phyloP scores from a whole-genome alignment of 92 coral and sea anemone genomes.

The Virgularia gustaviana region DNA sequence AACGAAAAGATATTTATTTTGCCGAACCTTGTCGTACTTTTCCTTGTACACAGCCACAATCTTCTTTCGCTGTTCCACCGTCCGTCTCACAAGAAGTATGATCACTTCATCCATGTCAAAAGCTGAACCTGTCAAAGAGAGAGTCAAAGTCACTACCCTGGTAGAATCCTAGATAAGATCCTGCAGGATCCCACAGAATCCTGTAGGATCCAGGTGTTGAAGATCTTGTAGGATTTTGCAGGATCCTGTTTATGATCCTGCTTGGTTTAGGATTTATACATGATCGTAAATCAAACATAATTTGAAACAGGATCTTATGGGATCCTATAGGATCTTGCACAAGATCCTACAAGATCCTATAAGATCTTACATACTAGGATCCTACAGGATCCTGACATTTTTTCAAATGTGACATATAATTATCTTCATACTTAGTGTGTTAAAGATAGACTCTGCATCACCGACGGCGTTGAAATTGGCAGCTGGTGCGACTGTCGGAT shows the following conservation, averaged over 20 bases:
- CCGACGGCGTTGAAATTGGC: conserved; percentile 7
- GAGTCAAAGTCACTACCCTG: not conserved
- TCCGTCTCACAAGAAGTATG: conserved; percentile 20
- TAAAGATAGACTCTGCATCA: conserved; percentile 23
- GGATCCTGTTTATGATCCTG: too few relatives aligned
- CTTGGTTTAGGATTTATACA: too few relatives aligned
- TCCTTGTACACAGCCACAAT: not conserved
- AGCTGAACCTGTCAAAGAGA: conserved; percentile 3
- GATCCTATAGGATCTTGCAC: too few relatives aligned
- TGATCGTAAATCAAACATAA: too few relatives aligned
- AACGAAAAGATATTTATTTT: not conserved
- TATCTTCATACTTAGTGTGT: conserved; percentile 17
- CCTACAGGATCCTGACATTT: too few relatives aligned
- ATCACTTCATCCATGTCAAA: conserved; percentile 34
- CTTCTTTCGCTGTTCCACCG: conserved; percentile 20
- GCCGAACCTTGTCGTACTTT: conserved; percentile 15
- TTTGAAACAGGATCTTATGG: too few relatives aligned
- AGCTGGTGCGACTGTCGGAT: conserved; percentile 30
- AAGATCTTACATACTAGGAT: too few relatives aligned
- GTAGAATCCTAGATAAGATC: too few relatives aligned
- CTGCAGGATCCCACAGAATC: too few relatives aligned
- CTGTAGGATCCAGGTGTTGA: not conserved
- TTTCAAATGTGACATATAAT: not conserved
- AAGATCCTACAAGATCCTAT: too few relatives aligned
- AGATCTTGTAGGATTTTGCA: too few relatives aligned